Evolutionary conservation across 2,888 invertebrate genomes (phyloP).

Genomic region (Harpalus rufipes): DNA sequence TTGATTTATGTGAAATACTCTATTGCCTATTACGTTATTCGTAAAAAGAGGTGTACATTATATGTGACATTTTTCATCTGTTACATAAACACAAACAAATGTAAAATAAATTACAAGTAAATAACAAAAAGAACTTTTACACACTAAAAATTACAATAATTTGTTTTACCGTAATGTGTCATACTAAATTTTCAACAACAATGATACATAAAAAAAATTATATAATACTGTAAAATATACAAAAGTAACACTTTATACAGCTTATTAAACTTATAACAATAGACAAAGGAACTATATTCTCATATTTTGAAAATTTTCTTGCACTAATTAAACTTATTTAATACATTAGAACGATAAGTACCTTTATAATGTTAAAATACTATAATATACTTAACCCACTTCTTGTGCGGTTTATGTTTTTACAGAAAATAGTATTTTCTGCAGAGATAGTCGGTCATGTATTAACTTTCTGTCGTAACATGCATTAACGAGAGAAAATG

Average conservation of each 20-base stretch:
- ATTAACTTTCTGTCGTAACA: neutral
- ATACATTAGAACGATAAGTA: neutral
- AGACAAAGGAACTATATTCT: neutral
- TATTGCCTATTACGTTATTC: no score
- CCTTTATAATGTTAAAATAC: conserved; percentile 2
- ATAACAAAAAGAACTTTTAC: neutral
- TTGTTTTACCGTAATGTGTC: neutral
- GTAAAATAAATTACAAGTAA: conserved; percentile 16
- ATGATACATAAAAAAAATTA: conserved; percentile 9
- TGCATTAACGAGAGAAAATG: neutral
- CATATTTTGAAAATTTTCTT: neutral
- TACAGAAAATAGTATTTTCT: conserved; percentile 24
- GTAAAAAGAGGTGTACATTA: no score
- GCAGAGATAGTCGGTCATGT: conserved; percentile 38
- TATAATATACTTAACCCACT: conserved; percentile 41
- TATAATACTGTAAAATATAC: conserved; percentile 10
- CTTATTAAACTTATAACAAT: conserved; percentile 22
- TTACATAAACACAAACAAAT: neutral
- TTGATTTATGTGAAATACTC: no score
- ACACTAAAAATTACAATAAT: conserved; percentile 16
- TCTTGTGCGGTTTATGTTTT: conserved; percentile 3
- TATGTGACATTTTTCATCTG: neutral
- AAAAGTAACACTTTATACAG: conserved; percentile 28
- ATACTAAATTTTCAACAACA: conserved; percentile 10
- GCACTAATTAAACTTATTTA: conserved; percentile 24